These are phyloP conservation scores for Apeltes quadracus DNA, from an alignment of 2,113 vertebrate genomes.

Conservation along the genomic window DNA sequence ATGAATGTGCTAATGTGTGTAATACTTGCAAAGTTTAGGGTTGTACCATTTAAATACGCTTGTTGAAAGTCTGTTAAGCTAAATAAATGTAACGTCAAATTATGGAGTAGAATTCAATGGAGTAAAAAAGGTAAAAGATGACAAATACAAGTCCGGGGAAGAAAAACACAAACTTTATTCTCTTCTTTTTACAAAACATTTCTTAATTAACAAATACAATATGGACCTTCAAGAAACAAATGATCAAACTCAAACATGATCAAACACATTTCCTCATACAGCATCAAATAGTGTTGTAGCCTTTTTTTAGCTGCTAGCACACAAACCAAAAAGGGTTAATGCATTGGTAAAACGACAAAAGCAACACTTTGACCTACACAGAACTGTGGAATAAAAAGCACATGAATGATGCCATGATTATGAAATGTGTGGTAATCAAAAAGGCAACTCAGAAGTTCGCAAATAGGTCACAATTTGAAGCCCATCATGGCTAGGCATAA, in stretches of 20 bases:
- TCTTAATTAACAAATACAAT: constrained; percentile 71
- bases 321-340: constrained; percentile 43
- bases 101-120: too few relatives aligned
- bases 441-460: constrained; percentile 47
- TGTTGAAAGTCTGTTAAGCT: too few relatives aligned
- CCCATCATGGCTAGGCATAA: constrained; percentile 7
- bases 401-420: constrained; percentile 17
- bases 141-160: constrained; percentile 55
- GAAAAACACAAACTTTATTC: constrained; percentile 75
- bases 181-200: constrained; percentile 81
- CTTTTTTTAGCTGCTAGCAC: constrained; percentile 75
- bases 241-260: constrained; percentile 64
- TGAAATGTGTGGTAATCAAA: constrained; percentile 30
- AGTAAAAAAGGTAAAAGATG: too few relatives aligned
- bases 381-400: constrained; percentile 8
- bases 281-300: constrained; percentile 44
- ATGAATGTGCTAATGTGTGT: too few relatives aligned
- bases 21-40: too few relatives aligned
- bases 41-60: too few relatives aligned
- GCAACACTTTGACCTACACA: constrained; percentile 2
- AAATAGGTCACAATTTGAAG: constrained; percentile 18
- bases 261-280: constrained; percentile 63
- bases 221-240: constrained; percentile 68
- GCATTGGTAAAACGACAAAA: constrained; percentile 13
- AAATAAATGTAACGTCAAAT: too few relatives aligned